A percentile compares a stretch with the other conserved stretches of the same genome.
phyloP scores from a whole-genome alignment of 2,113 vertebrate genomes.

The Etia nguti region DNA sequence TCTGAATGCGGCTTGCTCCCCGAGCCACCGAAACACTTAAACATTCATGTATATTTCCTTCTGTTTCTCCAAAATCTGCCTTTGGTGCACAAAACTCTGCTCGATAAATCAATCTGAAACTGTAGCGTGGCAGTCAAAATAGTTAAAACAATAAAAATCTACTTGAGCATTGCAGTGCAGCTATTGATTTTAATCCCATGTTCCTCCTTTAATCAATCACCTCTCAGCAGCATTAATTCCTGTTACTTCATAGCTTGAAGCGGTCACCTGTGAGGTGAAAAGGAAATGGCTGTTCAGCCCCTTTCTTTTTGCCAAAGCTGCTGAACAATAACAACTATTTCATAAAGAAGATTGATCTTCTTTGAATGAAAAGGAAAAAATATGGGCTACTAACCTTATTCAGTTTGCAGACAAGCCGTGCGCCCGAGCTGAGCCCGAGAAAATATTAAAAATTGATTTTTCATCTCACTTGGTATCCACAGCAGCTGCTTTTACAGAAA shows the following conservation, averaged over 20 bases:
- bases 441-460: slow-evolving; percentile 65
- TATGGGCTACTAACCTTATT: slow-evolving; percentile 30
- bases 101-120: slow-evolving; percentile 42
- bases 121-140: background rate
- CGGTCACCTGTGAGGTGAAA: slow-evolving; percentile 7
- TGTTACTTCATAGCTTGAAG: background rate
- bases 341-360: slow-evolving; percentile 31
- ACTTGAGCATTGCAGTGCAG: slow-evolving; percentile 1
- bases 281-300: background rate
- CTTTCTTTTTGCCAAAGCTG: background rate
- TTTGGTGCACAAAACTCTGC: slow-evolving; percentile 26
- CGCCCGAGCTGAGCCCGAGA: background rate
- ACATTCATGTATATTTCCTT: slow-evolving; percentile 33
- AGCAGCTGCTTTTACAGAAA: background rate
- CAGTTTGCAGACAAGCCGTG: slow-evolving; percentile 15
- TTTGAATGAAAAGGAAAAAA: slow-evolving; percentile 37
- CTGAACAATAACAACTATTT: slow-evolving; percentile 32
- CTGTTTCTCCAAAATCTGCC: slow-evolving; percentile 21
- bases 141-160: slow-evolving; percentile 42
- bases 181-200: slow-evolving; percentile 50
- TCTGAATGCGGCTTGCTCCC: background rate
- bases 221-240: slow-evolving; percentile 32
- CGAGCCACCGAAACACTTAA: background rate
- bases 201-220: slow-evolving; percentile 40
- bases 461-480: slow-evolving; percentile 24